Base-by-base conservation (phyloP, 2,113 vertebrate genomes). In the Piaya cayana region DNA sequence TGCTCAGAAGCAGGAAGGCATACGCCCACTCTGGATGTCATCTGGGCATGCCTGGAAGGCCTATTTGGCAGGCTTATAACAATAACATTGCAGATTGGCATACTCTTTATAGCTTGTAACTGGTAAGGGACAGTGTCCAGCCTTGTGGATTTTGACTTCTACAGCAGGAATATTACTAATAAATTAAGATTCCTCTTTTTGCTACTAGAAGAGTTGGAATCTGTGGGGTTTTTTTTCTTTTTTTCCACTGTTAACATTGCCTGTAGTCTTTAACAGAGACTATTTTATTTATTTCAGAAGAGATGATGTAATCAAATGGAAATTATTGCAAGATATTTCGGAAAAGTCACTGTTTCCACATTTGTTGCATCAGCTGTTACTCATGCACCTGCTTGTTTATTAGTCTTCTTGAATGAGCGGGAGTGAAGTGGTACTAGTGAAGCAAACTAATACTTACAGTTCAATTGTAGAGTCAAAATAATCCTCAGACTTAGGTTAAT, bases 21-120 rank as follows among this genome's bases (percentile, higher is more conserved):
- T 88, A 93, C 94, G 84, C 60, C 90, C 34, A 59, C 11, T 86
- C 75, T 85, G 89, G 70, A 88, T 94, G 79, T 70, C 82, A 93
- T 94, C 78, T 94, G 59, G 76, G 34, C 26, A 88, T 90, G 85
- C 36, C 60, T 93, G 90, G 87, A 90, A 96, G 80, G 90, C 67
- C 79, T 15, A 49, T 82, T 81, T 95, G 86, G 77, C 85, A 92
- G 72, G 25, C 25, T 67, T 49, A 42, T 22, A 37, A 23, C 64
- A n/a, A 12, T 39, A 63, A 63, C 37, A 50, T 26, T 83, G 79
- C 29, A 67, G 42, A 95, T 83, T 2, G 12, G 55, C 26, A 15
- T 34, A n/a, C 5, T 79, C n/a, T 13, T 29, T 80, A 53, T 62
- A 90, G 58, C 47, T 92, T 59, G 26, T 85, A 93, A 76, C 50